A percentile compares a stretch with the other conserved stretches of the same genome.
Conservation (phyloP, 1,140 invertebrate species). For the Lineus longissimus region DNA sequence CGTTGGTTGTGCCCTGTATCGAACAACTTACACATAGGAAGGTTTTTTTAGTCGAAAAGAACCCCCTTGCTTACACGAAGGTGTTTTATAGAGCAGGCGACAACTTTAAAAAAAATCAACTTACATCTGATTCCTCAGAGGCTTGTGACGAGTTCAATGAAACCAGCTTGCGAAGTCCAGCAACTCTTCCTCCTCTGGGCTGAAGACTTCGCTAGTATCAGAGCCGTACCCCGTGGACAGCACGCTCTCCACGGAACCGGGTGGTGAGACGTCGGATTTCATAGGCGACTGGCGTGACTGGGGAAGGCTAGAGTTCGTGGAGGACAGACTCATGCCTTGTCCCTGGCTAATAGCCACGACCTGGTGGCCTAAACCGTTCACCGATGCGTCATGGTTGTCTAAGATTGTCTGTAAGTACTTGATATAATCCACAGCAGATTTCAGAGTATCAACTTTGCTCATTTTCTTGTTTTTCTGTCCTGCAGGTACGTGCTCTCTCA, state of each 20-base stretch:
- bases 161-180: slow-evolving; percentile 5
- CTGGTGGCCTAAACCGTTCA: not conserved
- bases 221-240: not conserved
- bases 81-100: too few relatives aligned
- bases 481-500: slow-evolving; percentile 47
- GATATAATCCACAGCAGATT: slow-evolving; percentile 92
- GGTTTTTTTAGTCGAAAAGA: too few relatives aligned
- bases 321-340: not conserved
- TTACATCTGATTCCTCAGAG: too few relatives aligned
- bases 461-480: slow-evolving; percentile 59
- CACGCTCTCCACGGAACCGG: not conserved
- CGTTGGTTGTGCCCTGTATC: too few relatives aligned
- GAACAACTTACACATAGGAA: too few relatives aligned
- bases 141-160: not conserved
- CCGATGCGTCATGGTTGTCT: slow-evolving; percentile 50
- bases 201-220: not conserved
- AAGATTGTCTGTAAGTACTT: slow-evolving; percentile 75
- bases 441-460: slow-evolving; percentile 84
- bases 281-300: too few relatives aligned
- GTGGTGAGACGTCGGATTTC: not conserved
- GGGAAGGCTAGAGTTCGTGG: too few relatives aligned
- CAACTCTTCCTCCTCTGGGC: not conserved
- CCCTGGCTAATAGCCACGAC: not conserved
- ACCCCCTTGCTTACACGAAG: too few relatives aligned
- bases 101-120: too few relatives aligned